Conservation (phyloP, 2,888 invertebrate species). For the Oligia latruncula region DNA sequence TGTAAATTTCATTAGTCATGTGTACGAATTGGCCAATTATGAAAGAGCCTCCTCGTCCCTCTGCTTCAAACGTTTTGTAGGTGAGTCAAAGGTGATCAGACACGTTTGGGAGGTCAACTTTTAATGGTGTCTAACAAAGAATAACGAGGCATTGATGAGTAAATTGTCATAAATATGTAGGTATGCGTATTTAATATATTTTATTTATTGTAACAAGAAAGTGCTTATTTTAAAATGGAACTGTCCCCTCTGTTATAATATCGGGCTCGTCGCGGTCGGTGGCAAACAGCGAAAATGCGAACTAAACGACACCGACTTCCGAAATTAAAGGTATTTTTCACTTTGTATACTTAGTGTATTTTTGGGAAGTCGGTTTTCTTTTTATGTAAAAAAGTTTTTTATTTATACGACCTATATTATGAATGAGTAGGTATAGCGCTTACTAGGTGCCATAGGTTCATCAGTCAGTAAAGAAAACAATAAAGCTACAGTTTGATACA, state of each 20-base stretch:
- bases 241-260: neutral
- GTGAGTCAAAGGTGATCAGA: constrained; percentile 14
- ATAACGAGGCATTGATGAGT: constrained; percentile 37
- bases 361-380: too few species aligned
- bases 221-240: neutral
- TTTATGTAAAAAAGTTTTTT: too few species aligned
- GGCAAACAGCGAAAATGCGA: too few species aligned
- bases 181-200: constrained; percentile 1
- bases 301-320: too few species aligned
- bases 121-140: constrained; percentile 48
- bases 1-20: constrained; percentile 33
- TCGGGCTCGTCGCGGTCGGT: too few species aligned
- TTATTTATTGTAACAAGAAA: neutral
- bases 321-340: too few species aligned
- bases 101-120: constrained; percentile 37
- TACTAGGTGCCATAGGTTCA: neutral
- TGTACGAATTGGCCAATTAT: constrained; percentile 23
- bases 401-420: neutral
- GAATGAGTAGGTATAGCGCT: too few species aligned
- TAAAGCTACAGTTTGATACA: neutral
- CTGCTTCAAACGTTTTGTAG: neutral
- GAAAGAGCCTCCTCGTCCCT: constrained; percentile 40
- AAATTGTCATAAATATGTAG: constrained; percentile 7
- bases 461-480: neutral
- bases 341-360: too few species aligned